phyloP scores from a whole-genome alignment of 2,888 invertebrate genomes.

The Volucella zonaria region DNA sequence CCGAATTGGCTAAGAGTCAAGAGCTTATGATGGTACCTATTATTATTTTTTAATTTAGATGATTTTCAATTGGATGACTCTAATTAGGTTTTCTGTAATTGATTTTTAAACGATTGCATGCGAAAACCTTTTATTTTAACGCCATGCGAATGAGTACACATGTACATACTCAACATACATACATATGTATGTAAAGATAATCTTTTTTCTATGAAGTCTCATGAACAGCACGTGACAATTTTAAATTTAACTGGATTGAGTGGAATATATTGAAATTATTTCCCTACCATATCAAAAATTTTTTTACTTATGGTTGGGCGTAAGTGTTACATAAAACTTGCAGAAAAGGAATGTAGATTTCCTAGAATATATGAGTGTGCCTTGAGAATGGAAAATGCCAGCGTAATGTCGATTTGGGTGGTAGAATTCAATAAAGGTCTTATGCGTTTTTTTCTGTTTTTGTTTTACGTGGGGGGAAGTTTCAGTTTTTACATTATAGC shows the following conservation, averaged over 20 bases:
- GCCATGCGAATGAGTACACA: too few relatives aligned
- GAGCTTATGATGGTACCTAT: not conserved
- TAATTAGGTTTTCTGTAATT: slow-evolving; percentile 27
- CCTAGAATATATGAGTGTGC: too few relatives aligned
- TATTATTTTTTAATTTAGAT: not conserved
- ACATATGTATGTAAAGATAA: too few relatives aligned
- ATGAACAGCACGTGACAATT: slow-evolving; percentile 18
- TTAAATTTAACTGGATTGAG: not conserved
- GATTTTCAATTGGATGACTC: slow-evolving; percentile 15
- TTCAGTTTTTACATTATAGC: too few relatives aligned
- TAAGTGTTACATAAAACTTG: too few relatives aligned
- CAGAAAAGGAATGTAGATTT: too few relatives aligned
- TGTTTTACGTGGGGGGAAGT: not conserved
- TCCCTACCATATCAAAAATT: not conserved
- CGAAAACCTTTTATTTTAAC: not conserved
- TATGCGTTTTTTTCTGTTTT: not conserved
- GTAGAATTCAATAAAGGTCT: not conserved
- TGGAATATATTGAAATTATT: slow-evolving; percentile 1
- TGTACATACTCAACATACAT: too few relatives aligned
- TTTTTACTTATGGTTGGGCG: too few relatives aligned
- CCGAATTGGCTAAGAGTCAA: not conserved
- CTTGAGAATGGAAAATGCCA: not conserved
- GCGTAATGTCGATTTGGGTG: not conserved
- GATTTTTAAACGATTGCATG: slow-evolving; percentile 12
- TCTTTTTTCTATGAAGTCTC: not conserved